Conservation (phyloP, 2,113 vertebrate species). For the Proterorhinus semilunaris region DNA sequence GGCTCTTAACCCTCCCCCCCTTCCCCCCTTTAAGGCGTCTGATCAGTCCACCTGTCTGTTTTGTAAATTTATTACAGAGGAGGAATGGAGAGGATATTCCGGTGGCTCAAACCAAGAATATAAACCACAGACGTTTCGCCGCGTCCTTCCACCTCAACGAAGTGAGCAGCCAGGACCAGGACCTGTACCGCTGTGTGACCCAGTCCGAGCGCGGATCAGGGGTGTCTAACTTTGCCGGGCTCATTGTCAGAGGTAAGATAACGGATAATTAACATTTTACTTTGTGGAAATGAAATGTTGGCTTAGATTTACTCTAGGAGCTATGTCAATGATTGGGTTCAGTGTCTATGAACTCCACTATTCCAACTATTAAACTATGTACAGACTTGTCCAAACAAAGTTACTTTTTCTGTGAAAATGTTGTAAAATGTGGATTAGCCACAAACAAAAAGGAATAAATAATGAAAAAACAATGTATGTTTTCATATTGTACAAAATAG, state of each 20-base stretch:
- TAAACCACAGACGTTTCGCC: constrained; percentile 96
- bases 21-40: constrained; percentile 14
- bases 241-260: constrained; percentile 92
- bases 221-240: constrained; percentile 95
- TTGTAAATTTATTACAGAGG: constrained; percentile 73
- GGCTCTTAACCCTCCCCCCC: constrained; percentile 27
- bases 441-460: too few relatives aligned
- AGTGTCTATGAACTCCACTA: neutral
- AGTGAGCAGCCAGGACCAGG: constrained; percentile 92
- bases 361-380: neutral
- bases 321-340: neutral
- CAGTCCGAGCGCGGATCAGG: constrained; percentile 95
- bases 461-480: too few relatives aligned
- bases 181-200: constrained; percentile 96
- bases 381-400: neutral
- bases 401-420: too few relatives aligned
- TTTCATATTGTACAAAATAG: too few relatives aligned
- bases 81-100: constrained; percentile 97
- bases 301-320: neutral
- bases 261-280: neutral
- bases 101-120: constrained; percentile 94
- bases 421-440: too few relatives aligned
- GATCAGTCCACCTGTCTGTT: constrained; percentile 12
- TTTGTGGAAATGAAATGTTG: neutral
- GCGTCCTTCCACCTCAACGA: constrained; percentile 94